Percentiles rank a stretch among this genome's conserved stretches.
Evolutionary conservation across 2,797 vertebrate genomes (phyloP).

Genomic region (Syngnathus acus): DNA sequence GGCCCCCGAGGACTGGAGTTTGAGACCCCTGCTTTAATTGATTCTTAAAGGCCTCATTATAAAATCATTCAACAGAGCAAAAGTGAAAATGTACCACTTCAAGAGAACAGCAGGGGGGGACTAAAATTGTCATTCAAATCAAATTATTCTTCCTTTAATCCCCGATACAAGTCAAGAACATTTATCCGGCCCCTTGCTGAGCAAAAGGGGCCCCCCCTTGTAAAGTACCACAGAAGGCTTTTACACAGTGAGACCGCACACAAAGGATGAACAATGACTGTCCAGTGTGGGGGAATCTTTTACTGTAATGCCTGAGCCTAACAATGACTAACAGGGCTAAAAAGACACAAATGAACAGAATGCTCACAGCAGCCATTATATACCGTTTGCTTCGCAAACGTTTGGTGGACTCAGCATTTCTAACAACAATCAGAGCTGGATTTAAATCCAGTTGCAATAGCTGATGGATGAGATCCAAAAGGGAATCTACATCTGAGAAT

Average conservation of each 20-base stretch:
- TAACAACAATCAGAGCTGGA: background rate
- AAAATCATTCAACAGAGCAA: constrained; percentile 20
- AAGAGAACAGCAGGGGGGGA: constrained; percentile 28
- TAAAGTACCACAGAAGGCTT: constrained; percentile 21
- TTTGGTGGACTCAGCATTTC: background rate
- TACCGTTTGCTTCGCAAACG: too few species aligned
- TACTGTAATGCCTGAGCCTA: constrained; percentile 3
- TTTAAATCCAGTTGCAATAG: background rate
- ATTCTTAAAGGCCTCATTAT: constrained; percentile 30
- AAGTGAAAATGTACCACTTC: constrained; percentile 29
- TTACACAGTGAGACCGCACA: constrained; percentile 35
- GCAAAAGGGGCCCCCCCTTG: constrained; percentile 15
- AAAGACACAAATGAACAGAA: background rate
- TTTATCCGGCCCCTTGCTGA: constrained; percentile 50
- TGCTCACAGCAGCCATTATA: background rate
- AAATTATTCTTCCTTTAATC: constrained; percentile 46
- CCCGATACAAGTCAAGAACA: constrained; percentile 42
- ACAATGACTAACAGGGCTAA: constrained; percentile 3
- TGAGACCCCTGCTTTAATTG: background rate
- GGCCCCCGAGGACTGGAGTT: too few species aligned
- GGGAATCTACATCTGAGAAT: constrained; percentile 2
- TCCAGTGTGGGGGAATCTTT: constrained; percentile 10
- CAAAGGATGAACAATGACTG: constrained; percentile 35
- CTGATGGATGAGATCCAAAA: background rate
- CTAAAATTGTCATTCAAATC: constrained; percentile 52